Base-by-base conservation (phyloP, 2,888 invertebrate genomes). In the Agrotis clavis region DNA sequence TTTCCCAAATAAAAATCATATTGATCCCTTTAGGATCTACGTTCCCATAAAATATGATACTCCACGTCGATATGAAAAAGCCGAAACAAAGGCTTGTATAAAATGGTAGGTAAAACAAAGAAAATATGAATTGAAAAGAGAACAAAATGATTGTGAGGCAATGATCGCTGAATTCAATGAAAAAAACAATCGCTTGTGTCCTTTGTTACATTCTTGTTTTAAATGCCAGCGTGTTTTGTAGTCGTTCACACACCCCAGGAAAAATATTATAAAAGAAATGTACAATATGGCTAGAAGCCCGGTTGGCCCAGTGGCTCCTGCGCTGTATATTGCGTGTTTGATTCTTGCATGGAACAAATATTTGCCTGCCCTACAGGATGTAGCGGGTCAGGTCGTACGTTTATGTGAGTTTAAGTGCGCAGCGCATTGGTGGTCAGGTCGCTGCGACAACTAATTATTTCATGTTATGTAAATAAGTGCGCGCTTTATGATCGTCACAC, bases 121-220 rank as follows among this genome's bases (percentile, higher is more conserved):
- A 56, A 56, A 56, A 30, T 5, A 13, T 5, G n/a, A 35, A n/a
- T n/a, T 30, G 13, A 57, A 35, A n/a, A 35, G 2, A 2, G 5
- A n/a, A 30, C 53, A 54, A 25, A 9, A 25, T 41, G 41, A 4
- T 25, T 1, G 30, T 13, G 1, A 5, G 19, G 30, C 30, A 68
- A 35, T 48, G 14, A 35, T 67, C 68, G 68, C 47, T 35, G 14
- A 48, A 35, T 47, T 47, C 14, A 3, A 2, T 14, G 18, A 4
- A 70, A 41, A 16, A 7, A n/a, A 50, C 35, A 48, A 66, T 16
- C 19, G 5, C 5, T 30, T 47, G 18, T 30, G 19, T 45, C 45
- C 16, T 30, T 68, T 68, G 25, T 25, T 65, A 25, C 19, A 30
- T 30, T 45, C n/a, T 16, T 66, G 13, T 56, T 56, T 30, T 67